Evolutionary conservation across 1,140 invertebrate genomes (phyloP), one percentile per base, ranked within the genome.

Genomic region (Lasaia peninsularis): DNA sequence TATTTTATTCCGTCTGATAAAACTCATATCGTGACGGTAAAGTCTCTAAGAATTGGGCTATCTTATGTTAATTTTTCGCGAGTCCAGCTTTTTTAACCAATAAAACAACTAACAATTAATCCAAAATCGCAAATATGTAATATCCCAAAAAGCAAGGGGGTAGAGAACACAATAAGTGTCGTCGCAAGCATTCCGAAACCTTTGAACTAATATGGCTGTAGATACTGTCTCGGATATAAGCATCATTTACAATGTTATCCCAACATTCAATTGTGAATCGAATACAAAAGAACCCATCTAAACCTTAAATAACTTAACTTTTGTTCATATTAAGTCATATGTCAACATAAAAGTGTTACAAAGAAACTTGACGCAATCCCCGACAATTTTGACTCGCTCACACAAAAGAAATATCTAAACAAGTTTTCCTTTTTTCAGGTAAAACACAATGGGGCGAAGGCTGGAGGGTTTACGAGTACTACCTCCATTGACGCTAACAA

Each of bases 371-470:
- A 44, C 37, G 49, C 63, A 56, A 65, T 65, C 52, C 51, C 58
- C 56, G 56, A 65, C 56, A 62, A 53, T 44, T 62, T 33, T 28
- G 54, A 65, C 56, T 58, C 44, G 59, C 67, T 60, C 60, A 53
- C 52, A 67, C 61, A 63, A 70, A 69, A 67, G 61, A 67, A 69
- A 70, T 67, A 62, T 63, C 63, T 60, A 65, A 74, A 68, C 53
- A 63, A 65, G 35, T 67, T 69, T 66, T 66, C 66, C 24, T 28
- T 62, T 62, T 77, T 61, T 11, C 75, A 80, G 77, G 73, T 80
- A 66, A 53, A 62, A 58, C 58, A 79, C 69, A 70, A 80, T 80
- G 78, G 78, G 52, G 44, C 61, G 53, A 34, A 57, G 56, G 40
- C 68, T 67, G 59, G 56, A 52, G 52, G 56, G 61, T 59, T 62